Percentiles rank a stretch among this genome's conserved stretches.
Evolutionary conservation across 2,888 invertebrate species (phyloP).

Genomic region (Acanthococcus lagerstroemiae): DNA sequence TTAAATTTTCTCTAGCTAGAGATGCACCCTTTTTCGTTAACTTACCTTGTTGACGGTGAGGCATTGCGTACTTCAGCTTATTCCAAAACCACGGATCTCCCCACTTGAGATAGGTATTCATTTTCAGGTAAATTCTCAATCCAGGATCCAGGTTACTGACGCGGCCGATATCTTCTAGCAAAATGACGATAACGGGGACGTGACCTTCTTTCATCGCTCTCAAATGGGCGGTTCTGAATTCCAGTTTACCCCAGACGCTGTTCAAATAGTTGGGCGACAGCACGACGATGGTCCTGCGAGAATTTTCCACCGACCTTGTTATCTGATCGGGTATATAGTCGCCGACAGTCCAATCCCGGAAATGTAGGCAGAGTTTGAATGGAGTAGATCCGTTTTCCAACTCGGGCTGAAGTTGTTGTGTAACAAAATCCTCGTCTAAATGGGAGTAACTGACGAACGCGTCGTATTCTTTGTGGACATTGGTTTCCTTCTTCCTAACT

Average conservation of each 20-base stretch:
- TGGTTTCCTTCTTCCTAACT: slow-evolving; percentile 58
- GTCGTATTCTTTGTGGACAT: slow-evolving; percentile 58
- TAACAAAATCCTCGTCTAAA: slow-evolving; percentile 62
- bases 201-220: slow-evolving; percentile 55
- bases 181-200: slow-evolving; percentile 60
- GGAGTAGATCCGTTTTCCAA: slow-evolving; percentile 54
- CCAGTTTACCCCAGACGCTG: slow-evolving; percentile 65
- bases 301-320: slow-evolving; percentile 57
- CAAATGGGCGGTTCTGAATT: slow-evolving; percentile 63
- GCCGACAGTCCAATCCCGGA: slow-evolving; percentile 62
- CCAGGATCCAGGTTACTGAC: slow-evolving; percentile 52
- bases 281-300: slow-evolving; percentile 58
- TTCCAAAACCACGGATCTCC: slow-evolving; percentile 76
- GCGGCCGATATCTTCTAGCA: slow-evolving; percentile 55
- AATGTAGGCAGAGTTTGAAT: slow-evolving; percentile 62
- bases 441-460: slow-evolving; percentile 68
- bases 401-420: slow-evolving; percentile 48
- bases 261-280: slow-evolving; percentile 61
- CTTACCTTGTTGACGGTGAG: no score
- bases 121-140: slow-evolving; percentile 58
- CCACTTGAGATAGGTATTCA: slow-evolving; percentile 73
- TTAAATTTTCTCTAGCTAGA: no score
- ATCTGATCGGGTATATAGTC: slow-evolving; percentile 62
- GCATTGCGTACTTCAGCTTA: slow-evolving; percentile 62
- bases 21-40: no score